Evolutionary conservation across 2,797 vertebrate genomes (phyloP).

Genomic region (Melanotaenia trifasciata): DNA sequence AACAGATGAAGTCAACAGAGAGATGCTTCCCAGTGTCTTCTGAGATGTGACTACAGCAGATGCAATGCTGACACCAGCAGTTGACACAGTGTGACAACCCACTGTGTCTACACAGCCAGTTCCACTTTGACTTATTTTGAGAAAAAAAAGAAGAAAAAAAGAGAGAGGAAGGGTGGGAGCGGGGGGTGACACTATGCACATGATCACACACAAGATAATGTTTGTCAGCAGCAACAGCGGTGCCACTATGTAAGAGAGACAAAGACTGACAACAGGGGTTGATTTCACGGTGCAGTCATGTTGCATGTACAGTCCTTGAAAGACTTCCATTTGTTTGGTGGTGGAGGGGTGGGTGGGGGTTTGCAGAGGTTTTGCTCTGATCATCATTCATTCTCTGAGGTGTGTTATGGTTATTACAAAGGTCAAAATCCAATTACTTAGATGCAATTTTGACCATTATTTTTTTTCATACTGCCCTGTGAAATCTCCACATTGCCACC

Average conservation of each 20-base stretch:
- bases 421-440: slow-evolving; percentile 73
- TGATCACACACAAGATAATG: slow-evolving; percentile 85
- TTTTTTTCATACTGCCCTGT: slow-evolving; percentile 34
- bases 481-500: slow-evolving; percentile 61
- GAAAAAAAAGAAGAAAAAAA: slow-evolving; percentile 17
- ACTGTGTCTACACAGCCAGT: slow-evolving; percentile 73
- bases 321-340: slow-evolving; percentile 47
- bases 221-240: slow-evolving; percentile 81
- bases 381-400: slow-evolving; percentile 61
- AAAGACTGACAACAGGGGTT: slow-evolving; percentile 72
- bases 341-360: background rate
- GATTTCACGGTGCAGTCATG: slow-evolving; percentile 75
- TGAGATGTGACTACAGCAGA: slow-evolving; percentile 83
- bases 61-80: slow-evolving; percentile 78
- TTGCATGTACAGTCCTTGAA: slow-evolving; percentile 54
- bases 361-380: slow-evolving; percentile 40
- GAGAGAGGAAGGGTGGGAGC: background rate
- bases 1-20: slow-evolving; percentile 86
- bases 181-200: slow-evolving; percentile 69
- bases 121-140: slow-evolving; percentile 74
- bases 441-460: slow-evolving; percentile 60
- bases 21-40: slow-evolving; percentile 76
- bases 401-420: slow-evolving; percentile 62
- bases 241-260: slow-evolving; percentile 71
- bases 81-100: slow-evolving; percentile 82